Percentiles rank a stretch among this genome's conserved stretches.
Evolutionary conservation across 2,888 invertebrate species (phyloP).

Genomic region (Limulus polyphemus): DNA sequence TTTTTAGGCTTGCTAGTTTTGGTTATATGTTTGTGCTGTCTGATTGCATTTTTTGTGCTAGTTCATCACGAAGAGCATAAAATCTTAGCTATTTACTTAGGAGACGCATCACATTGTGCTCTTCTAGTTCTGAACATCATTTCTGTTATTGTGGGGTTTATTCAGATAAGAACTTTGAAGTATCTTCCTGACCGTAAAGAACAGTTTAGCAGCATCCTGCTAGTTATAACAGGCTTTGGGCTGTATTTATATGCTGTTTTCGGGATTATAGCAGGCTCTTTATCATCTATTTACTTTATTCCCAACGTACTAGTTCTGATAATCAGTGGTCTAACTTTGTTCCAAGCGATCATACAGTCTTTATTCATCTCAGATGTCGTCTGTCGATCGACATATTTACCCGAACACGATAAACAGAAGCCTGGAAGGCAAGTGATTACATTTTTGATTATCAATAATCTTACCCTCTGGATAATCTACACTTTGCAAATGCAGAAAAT

Average conservation of each 20-base stretch:
- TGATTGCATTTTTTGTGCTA: constrained; percentile 90
- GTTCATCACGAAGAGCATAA: constrained; percentile 61
- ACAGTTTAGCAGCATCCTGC: constrained; percentile 56
- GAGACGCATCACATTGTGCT: constrained; percentile 82
- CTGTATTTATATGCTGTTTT: constrained; percentile 87
- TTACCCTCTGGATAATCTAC: constrained; percentile 92
- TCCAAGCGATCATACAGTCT: constrained; percentile 76
- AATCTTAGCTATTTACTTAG: constrained; percentile 73
- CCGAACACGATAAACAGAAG: constrained; percentile 59
- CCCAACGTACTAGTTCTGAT: constrained; percentile 80
- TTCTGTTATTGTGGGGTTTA: constrained; percentile 76
- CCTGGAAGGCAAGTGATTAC: constrained; percentile 91
- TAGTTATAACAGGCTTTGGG: constrained; percentile 85
- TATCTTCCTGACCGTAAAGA: constrained; percentile 56
- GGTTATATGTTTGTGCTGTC: constrained; percentile 78
- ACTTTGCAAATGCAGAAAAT: constrained; percentile 91
- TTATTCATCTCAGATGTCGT: constrained; percentile 87
- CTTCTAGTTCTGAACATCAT: constrained; percentile 76
- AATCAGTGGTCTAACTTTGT: constrained; percentile 69
- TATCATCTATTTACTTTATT: constrained; percentile 49
- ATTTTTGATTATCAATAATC: constrained; percentile 84
- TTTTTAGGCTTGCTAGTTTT: constrained; percentile 35
- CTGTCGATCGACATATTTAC: constrained; percentile 38
- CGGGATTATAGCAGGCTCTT: constrained; percentile 80
- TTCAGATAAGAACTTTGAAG: constrained; percentile 49